Conservation (phyloP, 2,113 vertebrate species). For the Chunga burmeisteri region DNA sequence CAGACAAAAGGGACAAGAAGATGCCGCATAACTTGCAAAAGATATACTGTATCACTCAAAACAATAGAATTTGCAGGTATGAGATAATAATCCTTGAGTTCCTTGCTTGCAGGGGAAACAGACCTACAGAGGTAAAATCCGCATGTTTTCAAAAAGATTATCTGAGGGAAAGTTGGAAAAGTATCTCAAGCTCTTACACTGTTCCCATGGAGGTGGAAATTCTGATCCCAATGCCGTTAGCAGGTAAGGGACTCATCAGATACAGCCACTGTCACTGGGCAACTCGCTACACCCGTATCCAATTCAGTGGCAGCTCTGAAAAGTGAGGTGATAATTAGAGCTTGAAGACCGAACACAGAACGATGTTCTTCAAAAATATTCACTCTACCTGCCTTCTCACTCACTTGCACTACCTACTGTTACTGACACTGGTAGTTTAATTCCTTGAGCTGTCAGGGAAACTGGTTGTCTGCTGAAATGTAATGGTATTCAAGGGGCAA, state of each 20-base stretch:
- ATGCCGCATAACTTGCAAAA: not conserved
- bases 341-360: not conserved
- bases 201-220: not conserved
- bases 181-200: not conserved
- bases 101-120: not conserved
- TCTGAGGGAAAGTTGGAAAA: not conserved
- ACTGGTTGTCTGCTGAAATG: not conserved
- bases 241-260: not conserved
- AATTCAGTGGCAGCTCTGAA: not conserved
- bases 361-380: not conserved
- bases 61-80: not conserved
- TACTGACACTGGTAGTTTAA: not conserved
- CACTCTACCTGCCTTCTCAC: not conserved
- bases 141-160: not conserved
- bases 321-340: not conserved
- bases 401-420: not conserved
- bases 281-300: not conserved
- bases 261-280: not conserved
- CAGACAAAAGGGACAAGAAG: not conserved
- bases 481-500: not conserved
- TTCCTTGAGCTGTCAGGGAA: not conserved
- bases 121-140: not conserved
- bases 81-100: not conserved
- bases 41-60: not conserved
- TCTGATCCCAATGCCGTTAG: not conserved